These are phyloP conservation scores for Glaucidium brasilianum DNA, from an alignment of 2,113 vertebrate species.

Conservation along the genomic window DNA sequence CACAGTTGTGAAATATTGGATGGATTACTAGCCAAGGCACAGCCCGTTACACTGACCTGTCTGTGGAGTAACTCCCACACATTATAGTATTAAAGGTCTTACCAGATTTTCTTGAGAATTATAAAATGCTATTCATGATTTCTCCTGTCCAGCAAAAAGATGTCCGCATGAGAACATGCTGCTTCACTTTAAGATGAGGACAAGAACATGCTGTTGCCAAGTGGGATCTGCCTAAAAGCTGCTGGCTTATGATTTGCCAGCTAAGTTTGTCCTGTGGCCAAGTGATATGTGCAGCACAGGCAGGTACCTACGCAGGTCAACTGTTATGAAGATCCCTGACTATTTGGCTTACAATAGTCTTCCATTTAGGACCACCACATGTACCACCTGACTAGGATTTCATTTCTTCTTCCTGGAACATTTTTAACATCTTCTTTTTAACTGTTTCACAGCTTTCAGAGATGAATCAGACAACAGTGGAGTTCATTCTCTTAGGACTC, in stretches of 20 bases:
- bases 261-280: not conserved
- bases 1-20: not conserved
- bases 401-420: not conserved
- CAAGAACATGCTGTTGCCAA: not conserved
- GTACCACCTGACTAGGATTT: not conserved
- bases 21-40: not conserved
- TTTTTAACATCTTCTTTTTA: not conserved
- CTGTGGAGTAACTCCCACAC: not conserved
- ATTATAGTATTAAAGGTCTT: not conserved
- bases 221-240: not conserved
- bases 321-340: not conserved
- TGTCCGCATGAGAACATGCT: not conserved
- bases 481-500: slow-evolving; percentile 46
- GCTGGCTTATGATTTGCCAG: not conserved
- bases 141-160: not conserved
- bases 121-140: not conserved
- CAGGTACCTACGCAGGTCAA: not conserved
- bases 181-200: not conserved
- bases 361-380: not conserved
- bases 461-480: not conserved
- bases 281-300: not conserved
- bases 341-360: not conserved
- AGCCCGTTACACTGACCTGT: not conserved
- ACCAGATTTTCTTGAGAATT: not conserved
- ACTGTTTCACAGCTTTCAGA: not conserved